Evolutionary conservation across 2,888 invertebrate genomes (phyloP).

Genomic region (Folsomia manolachei): DNA sequence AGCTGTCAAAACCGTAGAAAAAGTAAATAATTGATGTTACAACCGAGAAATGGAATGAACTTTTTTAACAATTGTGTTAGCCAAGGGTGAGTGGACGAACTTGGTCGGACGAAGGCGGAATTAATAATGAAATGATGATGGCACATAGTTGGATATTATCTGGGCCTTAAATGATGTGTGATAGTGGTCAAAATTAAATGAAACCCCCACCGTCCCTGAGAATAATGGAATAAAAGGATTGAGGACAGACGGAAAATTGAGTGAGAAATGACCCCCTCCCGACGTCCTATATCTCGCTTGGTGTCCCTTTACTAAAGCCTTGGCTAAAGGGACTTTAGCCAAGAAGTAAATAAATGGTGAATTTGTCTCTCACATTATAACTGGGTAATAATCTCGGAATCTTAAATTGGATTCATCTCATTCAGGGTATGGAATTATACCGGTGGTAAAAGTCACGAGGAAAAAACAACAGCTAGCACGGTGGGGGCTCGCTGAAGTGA

Average conservation of each 20-base stretch:
- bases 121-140: slow-evolving; percentile 4
- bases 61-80: slow-evolving; percentile 17
- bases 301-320: slow-evolving; percentile 14
- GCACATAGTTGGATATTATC: not conserved
- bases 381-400: not conserved
- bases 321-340: no score
- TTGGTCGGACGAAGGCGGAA: not conserved
- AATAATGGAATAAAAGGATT: slow-evolving; percentile 33
- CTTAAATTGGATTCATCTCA: not conserved
- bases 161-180: slow-evolving; percentile 4
- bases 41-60: slow-evolving; percentile 7
- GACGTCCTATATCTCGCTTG: not conserved
- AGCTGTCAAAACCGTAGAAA: slow-evolving; percentile 8
- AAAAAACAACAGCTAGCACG: not conserved
- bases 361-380: slow-evolving; percentile 13
- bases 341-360: not conserved
- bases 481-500: not conserved
- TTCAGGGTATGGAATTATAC: not conserved
- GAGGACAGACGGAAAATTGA: slow-evolving; percentile 37
- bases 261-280: slow-evolving; percentile 29
- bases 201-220: slow-evolving; percentile 10
- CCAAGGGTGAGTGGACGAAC: not conserved
- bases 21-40: slow-evolving; percentile 21
- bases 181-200: slow-evolving; percentile 6
- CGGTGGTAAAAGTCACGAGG: not conserved